These are phyloP conservation scores for Sander lucioperca DNA, from an alignment of 2,113 vertebrate species.

Conservation along the genomic window DNA sequence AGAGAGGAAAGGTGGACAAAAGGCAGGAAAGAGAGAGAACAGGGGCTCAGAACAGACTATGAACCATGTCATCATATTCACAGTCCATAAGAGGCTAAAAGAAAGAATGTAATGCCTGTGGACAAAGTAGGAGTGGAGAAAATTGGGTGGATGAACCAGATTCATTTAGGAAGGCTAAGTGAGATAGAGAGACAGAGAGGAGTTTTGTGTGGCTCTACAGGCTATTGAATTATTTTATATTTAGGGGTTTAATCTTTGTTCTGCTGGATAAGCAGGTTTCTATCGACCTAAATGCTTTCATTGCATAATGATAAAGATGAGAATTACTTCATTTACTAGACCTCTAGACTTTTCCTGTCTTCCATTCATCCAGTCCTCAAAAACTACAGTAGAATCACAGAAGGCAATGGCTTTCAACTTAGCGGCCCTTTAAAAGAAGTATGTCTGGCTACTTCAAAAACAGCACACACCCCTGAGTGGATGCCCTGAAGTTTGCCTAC, in stretches of 20 bases:
- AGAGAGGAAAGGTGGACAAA: conserved; percentile 63
- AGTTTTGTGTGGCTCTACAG: conserved; percentile 30
- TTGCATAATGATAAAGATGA: conserved; percentile 21
- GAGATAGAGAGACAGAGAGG: conserved; percentile 4
- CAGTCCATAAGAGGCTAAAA: conserved; percentile 45
- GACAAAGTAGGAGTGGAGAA: conserved; percentile 49
- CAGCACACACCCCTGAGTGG: not conserved
- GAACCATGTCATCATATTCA: conserved; percentile 61
- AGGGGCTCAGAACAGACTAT: conserved; percentile 42
- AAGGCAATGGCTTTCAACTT: conserved; percentile 32
- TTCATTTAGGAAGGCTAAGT: conserved; percentile 40
- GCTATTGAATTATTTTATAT: conserved; percentile 1
- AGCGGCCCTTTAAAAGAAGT: conserved; percentile 25
- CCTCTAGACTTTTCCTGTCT: conserved; percentile 15
- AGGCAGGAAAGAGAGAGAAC: conserved; percentile 42
- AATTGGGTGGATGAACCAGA: conserved; percentile 30
- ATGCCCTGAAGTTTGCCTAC: conserved; percentile 33
- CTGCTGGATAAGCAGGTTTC: conserved; percentile 24
- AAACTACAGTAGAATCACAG: conserved; percentile 19
- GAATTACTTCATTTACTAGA: conserved; percentile 20
- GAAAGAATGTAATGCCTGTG: conserved; percentile 39
- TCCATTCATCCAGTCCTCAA: conserved; percentile 2
- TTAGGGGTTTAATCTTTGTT: conserved; percentile 16
- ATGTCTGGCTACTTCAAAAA: conserved; percentile 8
- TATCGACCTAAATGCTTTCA: conserved; percentile 30